Evolutionary conservation across 2,888 invertebrate species (phyloP), one percentile per base, ranked within the genome.

Genomic region (Teleiodes luculella): DNA sequence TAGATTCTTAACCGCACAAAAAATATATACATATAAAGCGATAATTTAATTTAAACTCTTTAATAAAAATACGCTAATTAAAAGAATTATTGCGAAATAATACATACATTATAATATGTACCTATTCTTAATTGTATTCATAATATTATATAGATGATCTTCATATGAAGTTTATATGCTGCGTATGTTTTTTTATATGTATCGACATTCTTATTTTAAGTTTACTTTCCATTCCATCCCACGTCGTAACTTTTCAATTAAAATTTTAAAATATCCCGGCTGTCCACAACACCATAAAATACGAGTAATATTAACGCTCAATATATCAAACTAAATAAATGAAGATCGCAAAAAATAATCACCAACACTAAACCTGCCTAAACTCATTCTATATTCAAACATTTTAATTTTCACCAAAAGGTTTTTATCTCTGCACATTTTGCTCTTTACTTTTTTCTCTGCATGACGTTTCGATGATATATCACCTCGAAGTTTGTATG

Each of bases 391-490:
- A 52, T 57, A 62, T 59, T 52, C 60, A 63, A 67, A 68, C 65
- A 67, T 64, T 68, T 66, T 63, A 68, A 66, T 68, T 62, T 39
- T 61, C 61, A 51, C 43, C 24, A 56, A 57, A 59, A 65, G 49
- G 47, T 62, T 41, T 55, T 63, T 55, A 47, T 48, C 48, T 60
- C 57, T 53, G 47, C 58, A 61, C 63, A 62, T 63, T n/a, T 59
- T 62, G 62, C 66, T 68, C 72, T 75, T 74, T 69, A 68, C 75
- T 65, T 57, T 57, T 35, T 47, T 57, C 24, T 13, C 28, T 53
- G 47, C 36, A 59, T 68, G 66, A 74, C 68, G 65, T 62, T 56
- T 57, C 35, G 52, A 55, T 78, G 80, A 83, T 81, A 65, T 63
- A 85, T 80, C 67, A 64, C 67, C 63, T 54, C 61, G 65, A 72